Base-by-base conservation (phyloP, 2,888 invertebrate genomes). In the Axea sp. region DNA sequence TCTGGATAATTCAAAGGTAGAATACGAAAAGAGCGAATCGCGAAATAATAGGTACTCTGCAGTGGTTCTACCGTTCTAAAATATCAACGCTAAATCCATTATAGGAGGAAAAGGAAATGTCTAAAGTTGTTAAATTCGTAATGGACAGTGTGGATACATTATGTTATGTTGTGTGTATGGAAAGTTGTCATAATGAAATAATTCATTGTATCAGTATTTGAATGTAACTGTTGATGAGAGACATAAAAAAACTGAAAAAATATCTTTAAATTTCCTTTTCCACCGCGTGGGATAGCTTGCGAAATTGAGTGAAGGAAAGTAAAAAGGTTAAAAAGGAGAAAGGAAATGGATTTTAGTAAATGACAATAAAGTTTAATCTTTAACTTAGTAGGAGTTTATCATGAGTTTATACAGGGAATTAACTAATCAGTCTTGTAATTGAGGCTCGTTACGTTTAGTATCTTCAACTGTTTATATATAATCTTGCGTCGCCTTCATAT, bases 341-440 rank as follows among this genome's bases (percentile, higher is more conserved):
- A 72, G 51, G 76, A 76, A 53, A 75, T 68, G 51, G 74, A 59
- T 33, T 71, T 69, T 71, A 55, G 49, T 39, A 59, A 68, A 57
- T 71, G 68, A 75, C 45, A 68, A 62, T 72, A 78, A 77, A 76
- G 73, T 81, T 78, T 76, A 78, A 79, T 78, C 75, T 76, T 84
- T 83, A 81, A 84, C 85, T 86, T 84, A 84, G 80, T 81, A 81
- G 81, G 83, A 83, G 82, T 84, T 84, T 83, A 53, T 59, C 53
- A 84, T 78, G 84, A 82, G 81, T 83, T 83, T 85, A 84, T 82
- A 83, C 81, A 81, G 82, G 83, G 82, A 83, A 84, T 86, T 86
- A 87, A 86, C 87, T 87, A 87, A 86, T 87, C 87, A 87, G 87
- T 87, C 87, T 87, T 87, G 83, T 86, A 83, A 85, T 86, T 84